phyloP scores from a whole-genome alignment of 2,113 vertebrate species.

The Synchiropus splendidus region DNA sequence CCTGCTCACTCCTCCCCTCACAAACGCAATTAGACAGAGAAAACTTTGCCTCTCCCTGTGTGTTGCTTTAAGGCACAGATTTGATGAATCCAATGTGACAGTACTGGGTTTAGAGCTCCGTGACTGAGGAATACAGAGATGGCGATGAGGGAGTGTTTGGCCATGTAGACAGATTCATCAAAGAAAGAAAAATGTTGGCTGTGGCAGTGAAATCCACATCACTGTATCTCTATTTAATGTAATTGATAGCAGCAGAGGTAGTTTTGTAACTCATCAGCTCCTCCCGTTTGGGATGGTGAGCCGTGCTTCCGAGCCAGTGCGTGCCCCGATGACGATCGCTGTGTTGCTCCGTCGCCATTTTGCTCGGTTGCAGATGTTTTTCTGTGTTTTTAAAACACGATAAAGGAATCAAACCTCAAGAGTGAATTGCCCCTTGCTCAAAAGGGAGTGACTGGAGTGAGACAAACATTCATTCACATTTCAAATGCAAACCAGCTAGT shows the following conservation, averaged over 20 bases:
- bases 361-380: too few relatives aligned
- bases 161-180: constrained; percentile 50
- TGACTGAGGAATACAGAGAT: constrained; percentile 34
- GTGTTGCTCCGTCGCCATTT: too few relatives aligned
- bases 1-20: constrained; percentile 1
- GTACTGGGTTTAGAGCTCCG: constrained; percentile 53
- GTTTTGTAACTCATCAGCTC: constrained; percentile 47
- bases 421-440: too few relatives aligned
- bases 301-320: too few relatives aligned
- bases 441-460: too few relatives aligned
- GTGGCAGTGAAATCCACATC: constrained; percentile 43
- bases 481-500: too few relatives aligned
- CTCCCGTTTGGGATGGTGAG: constrained; percentile 7
- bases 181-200: constrained; percentile 38
- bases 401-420: too few relatives aligned
- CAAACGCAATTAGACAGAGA: constrained; percentile 18
- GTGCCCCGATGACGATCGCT: too few relatives aligned
- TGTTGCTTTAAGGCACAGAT: constrained; percentile 41
- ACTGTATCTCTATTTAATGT: constrained; percentile 40
- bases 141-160: constrained; percentile 26
- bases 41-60: constrained; percentile 27
- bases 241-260: constrained; percentile 47
- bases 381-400: constrained; percentile 1
- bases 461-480: too few relatives aligned
- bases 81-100: constrained; percentile 54